Evolutionary conservation across 2,797 vertebrate species (phyloP), one percentile per base, ranked within the genome.

Genomic region (Gobio occitaniae): DNA sequence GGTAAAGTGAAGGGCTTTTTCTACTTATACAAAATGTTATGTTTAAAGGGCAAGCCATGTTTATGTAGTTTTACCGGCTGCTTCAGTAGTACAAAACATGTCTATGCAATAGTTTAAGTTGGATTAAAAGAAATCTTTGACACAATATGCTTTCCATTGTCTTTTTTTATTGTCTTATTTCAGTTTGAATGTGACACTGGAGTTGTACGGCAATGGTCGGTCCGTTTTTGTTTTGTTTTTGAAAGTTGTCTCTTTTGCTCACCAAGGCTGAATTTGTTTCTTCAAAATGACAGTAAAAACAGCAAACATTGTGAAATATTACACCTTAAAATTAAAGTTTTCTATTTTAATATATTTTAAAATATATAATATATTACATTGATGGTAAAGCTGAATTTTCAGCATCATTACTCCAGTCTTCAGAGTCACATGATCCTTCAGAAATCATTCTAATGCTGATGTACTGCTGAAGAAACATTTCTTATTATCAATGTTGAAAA

Each of bases 1-100:
- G 91, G 90, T 38, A 89, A 84, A 89, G 80, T 61, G 72, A 63
- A 93, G 89, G 87, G 75, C 90, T 92, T 91, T 87, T 84, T 12
- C 21, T 78, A 12, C 56, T 50, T 76, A 71, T 84, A 69, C 65
- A 7, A 12, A 4, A 19, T 91, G 74, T 92, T 92, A 92, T 82
- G 85, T 89, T 91, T 87, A 78, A 21, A 41, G 48, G 25, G 65
- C 38, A 84, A 84, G 48, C 61, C 48, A 56, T 77, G 63, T 59
- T 44, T 29, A 15, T 69, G 21, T 76, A 44, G 21, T 44, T 68
- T 77, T 66, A 44, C 16, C 47, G 5, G 36, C 16, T 21, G 6
- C 12, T 59, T 63, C 19, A 47, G 38, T 77, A 76, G 32, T 68
- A 68, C 7, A 56, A 50, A 68, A 41, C 61, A 63, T 84, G 48